These are phyloP conservation scores for Onychorhynchus coronatus DNA, from an alignment of 2,113 vertebrate genomes.

Conservation along the genomic window DNA sequence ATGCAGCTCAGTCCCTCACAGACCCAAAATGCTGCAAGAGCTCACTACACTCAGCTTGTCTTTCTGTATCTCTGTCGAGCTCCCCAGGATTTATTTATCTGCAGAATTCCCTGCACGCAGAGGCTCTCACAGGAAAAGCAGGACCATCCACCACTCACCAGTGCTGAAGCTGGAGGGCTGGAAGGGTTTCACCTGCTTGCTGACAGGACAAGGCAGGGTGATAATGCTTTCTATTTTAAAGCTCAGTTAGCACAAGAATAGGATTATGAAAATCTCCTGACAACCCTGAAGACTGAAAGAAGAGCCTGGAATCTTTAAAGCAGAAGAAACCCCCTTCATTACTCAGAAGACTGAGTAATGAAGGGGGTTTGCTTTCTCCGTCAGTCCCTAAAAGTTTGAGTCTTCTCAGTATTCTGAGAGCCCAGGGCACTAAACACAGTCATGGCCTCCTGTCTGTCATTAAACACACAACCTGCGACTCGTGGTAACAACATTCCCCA, in stretches of 20 bases:
- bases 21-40: not conserved
- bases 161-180: not conserved
- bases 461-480: not conserved
- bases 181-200: not conserved
- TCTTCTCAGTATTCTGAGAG: not conserved
- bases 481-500: not conserved
- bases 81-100: not conserved
- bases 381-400: not conserved
- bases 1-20: not conserved
- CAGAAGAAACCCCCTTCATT: too few species aligned
- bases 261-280: not conserved
- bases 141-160: not conserved
- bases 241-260: not conserved
- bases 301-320: not conserved
- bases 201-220: not conserved
- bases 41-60: fast-evolving
- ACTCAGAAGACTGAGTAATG: not conserved
- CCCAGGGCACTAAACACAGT: not conserved
- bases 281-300: not conserved
- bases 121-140: not conserved
- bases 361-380: not conserved
- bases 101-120: not conserved
- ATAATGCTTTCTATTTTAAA: not conserved
- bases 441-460: not conserved
- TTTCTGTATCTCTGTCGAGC: fast-evolving